A percentile compares a stretch with the other conserved stretches of the same genome.
These are phyloP conservation scores for Tholera decimalis DNA, from an alignment of 2,888 invertebrate species.

Conservation along the genomic window DNA sequence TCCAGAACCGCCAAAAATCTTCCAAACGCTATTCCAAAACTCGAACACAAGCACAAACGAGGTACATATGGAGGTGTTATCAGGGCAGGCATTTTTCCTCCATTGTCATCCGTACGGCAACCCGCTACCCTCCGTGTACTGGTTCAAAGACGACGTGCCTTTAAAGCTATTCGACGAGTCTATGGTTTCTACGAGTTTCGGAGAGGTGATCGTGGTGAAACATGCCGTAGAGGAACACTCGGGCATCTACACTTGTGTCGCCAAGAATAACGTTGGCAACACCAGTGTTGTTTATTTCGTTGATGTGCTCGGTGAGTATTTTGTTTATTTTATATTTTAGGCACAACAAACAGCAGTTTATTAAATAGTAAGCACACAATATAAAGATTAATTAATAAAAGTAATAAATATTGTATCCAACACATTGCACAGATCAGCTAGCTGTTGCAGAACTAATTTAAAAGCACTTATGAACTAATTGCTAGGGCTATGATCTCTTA, in stretches of 20 bases:
- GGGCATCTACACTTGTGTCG: conserved; percentile 92
- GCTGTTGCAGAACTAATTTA: no score
- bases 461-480: no score
- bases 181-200: conserved; percentile 81
- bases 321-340: neutral
- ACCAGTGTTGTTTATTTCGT: conserved; percentile 84
- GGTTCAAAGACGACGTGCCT: conserved; percentile 90
- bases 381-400: no score
- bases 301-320: conserved; percentile 84
- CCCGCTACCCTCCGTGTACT: conserved; percentile 91
- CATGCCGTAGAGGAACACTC: conserved; percentile 77
- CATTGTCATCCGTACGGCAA: conserved; percentile 92
- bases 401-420: no score
- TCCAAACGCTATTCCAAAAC: conserved; percentile 76
- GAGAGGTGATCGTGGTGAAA: conserved; percentile 80
- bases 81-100: conserved; percentile 85
- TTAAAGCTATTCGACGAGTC: conserved; percentile 87
- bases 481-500: no score
- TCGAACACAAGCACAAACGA: conserved; percentile 66
- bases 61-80: conserved; percentile 79
- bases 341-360: no score
- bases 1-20: conserved; percentile 86
- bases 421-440: no score
- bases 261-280: conserved; percentile 90
- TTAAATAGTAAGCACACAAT: no score